These are phyloP conservation scores for Atrina japonica DNA, from an alignment of 2,888 invertebrate species.

Conservation along the genomic window DNA sequence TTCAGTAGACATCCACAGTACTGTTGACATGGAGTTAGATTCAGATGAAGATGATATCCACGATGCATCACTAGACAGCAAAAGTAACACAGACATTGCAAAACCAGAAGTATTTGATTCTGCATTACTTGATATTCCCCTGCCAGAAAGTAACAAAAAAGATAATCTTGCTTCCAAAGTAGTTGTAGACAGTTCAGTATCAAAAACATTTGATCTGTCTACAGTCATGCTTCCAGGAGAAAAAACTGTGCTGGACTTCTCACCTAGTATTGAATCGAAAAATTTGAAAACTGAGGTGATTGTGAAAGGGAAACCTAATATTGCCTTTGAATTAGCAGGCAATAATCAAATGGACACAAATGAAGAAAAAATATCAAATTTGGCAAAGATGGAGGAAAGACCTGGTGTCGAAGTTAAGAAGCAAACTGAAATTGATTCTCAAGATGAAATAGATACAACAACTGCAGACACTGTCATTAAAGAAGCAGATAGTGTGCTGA, in stretches of 20 bases:
- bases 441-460: slow-evolving; percentile 31
- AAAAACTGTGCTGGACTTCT: neutral
- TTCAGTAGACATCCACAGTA: neutral
- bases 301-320: neutral
- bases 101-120: no score
- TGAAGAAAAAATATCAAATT: neutral
- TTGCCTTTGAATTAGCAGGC: neutral
- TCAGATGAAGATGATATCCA: slow-evolving; percentile 5
- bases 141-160: neutral
- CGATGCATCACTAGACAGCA: neutral
- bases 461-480: neutral
- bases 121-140: neutral
- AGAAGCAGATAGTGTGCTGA: slow-evolving; percentile 1
- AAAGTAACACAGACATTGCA: neutral
- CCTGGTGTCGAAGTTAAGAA: slow-evolving; percentile 29
- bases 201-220: neutral
- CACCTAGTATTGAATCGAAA: no score
- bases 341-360: neutral
- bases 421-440: slow-evolving; percentile 35
- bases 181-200: neutral
- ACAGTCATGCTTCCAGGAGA: neutral
- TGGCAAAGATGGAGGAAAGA: slow-evolving; percentile 14
- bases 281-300: neutral
- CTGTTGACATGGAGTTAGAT: slow-evolving; percentile 21
- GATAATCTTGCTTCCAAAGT: no score